These are phyloP conservation scores for Diorhabda sublineata DNA, from an alignment of 1,140 invertebrate species.

Conservation along the genomic window DNA sequence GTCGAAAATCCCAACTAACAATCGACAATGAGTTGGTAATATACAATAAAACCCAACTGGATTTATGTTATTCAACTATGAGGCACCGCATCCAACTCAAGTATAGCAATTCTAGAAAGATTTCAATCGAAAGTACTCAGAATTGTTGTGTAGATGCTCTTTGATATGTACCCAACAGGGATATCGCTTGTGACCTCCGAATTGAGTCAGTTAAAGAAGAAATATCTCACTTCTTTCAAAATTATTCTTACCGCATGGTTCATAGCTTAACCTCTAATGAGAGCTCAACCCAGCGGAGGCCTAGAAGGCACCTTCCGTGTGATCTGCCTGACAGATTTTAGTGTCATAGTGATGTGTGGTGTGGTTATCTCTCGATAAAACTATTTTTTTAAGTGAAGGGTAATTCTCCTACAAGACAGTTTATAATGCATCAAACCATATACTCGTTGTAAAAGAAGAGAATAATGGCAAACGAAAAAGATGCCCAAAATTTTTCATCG, in stretches of 20 bases:
- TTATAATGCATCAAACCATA: too few relatives aligned
- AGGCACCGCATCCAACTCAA: background rate
- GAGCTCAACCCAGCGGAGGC: background rate
- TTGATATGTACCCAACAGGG: background rate
- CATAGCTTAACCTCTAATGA: background rate
- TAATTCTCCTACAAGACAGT: too few relatives aligned
- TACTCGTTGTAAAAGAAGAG: too few relatives aligned
- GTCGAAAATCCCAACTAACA: background rate
- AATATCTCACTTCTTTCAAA: background rate
- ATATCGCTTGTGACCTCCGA: background rate
- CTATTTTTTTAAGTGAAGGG: too few relatives aligned
- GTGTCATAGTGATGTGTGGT: too few relatives aligned
- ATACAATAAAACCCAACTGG: background rate
- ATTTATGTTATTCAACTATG: background rate
- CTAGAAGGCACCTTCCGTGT: background rate
- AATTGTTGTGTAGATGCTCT: background rate
- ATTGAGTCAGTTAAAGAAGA: background rate
- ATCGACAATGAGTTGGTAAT: background rate
- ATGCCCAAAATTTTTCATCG: too few relatives aligned
- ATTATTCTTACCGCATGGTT: background rate
- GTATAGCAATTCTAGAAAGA: background rate
- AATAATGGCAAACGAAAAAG: too few relatives aligned
- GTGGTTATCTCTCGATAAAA: too few relatives aligned
- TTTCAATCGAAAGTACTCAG: background rate
- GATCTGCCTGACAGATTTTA: too few relatives aligned